Evolutionary conservation across 2,797 vertebrate species (phyloP).

Genomic region (Pteronotus mesoamericanus): DNA sequence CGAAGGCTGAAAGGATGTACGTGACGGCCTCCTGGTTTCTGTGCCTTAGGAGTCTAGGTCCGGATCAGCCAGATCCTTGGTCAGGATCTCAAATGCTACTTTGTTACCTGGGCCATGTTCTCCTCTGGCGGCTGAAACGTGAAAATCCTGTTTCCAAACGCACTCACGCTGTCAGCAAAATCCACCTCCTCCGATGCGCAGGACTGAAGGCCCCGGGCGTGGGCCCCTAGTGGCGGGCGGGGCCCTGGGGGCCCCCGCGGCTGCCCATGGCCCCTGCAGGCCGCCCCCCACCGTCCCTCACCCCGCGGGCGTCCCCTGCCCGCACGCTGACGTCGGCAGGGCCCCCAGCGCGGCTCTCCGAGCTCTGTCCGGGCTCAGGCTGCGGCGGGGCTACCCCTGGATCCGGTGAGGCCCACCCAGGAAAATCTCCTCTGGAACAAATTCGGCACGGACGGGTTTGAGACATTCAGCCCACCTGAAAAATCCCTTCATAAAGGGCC

Average conservation of each 20-base stretch:
- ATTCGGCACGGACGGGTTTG: neutral
- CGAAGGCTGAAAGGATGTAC: neutral
- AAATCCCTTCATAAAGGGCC: no score
- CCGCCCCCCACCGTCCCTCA: no score
- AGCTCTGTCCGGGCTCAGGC: neutral
- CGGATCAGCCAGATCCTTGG: accelerated
- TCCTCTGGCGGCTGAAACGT: no score
- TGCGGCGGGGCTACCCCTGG: neutral
- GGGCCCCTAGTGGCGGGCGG: neutral
- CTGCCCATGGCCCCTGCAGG: no score
- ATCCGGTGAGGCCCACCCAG: neutral
- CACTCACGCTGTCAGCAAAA: neutral
- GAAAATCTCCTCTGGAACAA: no score
- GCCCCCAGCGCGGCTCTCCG: neutral
- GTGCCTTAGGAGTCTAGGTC: neutral
- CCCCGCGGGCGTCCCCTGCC: neutral
- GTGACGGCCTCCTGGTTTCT: neutral
- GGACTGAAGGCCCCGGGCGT: accelerated
- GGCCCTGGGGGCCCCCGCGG: no score
- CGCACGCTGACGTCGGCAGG: no score
- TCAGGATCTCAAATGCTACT: neutral
- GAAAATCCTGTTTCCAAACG: neutral
- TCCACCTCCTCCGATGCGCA: neutral
- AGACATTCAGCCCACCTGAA: neutral
- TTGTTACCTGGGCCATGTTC: neutral